These are phyloP conservation scores for Sternarchorhynchus goeldii DNA, from an alignment of 2,797 vertebrate species.

Conservation along the genomic window DNA sequence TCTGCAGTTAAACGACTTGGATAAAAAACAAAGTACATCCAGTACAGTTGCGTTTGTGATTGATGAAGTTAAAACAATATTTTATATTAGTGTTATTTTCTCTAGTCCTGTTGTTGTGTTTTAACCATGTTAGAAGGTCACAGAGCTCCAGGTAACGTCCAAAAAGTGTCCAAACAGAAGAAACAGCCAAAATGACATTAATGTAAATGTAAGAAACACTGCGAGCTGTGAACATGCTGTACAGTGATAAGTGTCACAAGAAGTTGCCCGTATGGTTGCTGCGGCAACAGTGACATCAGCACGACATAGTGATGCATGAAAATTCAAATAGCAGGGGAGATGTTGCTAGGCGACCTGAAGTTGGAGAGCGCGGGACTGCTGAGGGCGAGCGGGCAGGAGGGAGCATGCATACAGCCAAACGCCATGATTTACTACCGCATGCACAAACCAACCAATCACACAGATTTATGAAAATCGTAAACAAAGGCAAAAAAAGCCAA, in stretches of 20 bases:
- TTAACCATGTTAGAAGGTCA: not conserved
- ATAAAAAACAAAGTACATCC: slow-evolving; percentile 12
- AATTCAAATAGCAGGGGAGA: slow-evolving; percentile 78
- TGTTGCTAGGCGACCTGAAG: slow-evolving; percentile 85
- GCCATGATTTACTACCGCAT: slow-evolving; percentile 61
- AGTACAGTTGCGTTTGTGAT: not conserved
- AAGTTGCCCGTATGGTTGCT: slow-evolving; percentile 83
- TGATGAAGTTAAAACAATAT: too few relatives aligned
- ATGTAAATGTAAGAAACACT: not conserved
- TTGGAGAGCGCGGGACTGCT: slow-evolving; percentile 71
- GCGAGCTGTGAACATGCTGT: slow-evolving; percentile 59
- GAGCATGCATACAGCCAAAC: too few relatives aligned
- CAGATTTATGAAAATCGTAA: slow-evolving; percentile 2
- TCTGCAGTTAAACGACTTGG: slow-evolving; percentile 20
- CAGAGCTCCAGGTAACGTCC: slow-evolving; percentile 1
- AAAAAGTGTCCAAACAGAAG: slow-evolving; percentile 7
- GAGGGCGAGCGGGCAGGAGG: slow-evolving; percentile 67
- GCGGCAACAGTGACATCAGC: slow-evolving; percentile 83
- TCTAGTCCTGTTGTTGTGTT: not conserved
- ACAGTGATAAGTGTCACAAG: slow-evolving; percentile 71
- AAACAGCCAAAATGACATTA: not conserved
- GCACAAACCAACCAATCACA: slow-evolving; percentile 60
- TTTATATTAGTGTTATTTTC: not conserved
- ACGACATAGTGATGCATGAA: slow-evolving; percentile 85
- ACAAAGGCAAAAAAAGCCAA: not conserved